These are phyloP conservation scores for Spodoptera littoralis DNA, from an alignment of 2,888 invertebrate species.

Conservation along the genomic window DNA sequence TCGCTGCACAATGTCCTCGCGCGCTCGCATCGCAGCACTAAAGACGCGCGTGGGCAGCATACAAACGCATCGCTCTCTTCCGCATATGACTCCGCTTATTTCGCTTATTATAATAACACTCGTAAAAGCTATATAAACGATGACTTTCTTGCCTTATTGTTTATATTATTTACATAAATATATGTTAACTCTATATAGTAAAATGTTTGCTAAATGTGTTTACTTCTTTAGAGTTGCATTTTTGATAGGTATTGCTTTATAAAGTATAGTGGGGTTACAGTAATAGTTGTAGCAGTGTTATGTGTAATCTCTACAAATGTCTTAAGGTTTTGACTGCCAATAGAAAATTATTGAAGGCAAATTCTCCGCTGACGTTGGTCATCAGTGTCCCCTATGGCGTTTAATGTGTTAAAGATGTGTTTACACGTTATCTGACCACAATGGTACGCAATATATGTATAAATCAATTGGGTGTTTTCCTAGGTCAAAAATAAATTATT, in stretches of 20 bases:
- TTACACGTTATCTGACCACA: too few species aligned
- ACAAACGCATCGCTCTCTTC: conserved; percentile 59
- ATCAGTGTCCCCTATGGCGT: too few species aligned
- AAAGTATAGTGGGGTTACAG: not conserved
- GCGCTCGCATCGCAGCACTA: conserved; percentile 38
- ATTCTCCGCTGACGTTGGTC: too few species aligned
- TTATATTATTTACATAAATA: conserved; percentile 23
- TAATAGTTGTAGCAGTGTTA: too few species aligned
- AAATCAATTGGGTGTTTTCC: too few species aligned
- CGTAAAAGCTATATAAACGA: conserved; percentile 56
- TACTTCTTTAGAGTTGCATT: too few species aligned
- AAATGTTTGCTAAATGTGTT: not conserved
- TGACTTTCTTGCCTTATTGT: conserved; percentile 48
- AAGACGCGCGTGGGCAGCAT: conserved; percentile 56
- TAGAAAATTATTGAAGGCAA: too few species aligned
- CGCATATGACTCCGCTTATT: conserved; percentile 62
- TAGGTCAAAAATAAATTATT: too few species aligned
- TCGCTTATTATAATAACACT: conserved; percentile 60
- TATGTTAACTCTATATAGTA: conserved; percentile 17
- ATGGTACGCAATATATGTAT: too few species aligned
- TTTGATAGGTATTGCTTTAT: not conserved
- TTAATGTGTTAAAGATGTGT: too few species aligned
- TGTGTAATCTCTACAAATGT: too few species aligned
- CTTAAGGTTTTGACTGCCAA: too few species aligned
- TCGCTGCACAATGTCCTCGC: conserved; percentile 14